phyloP scores from a whole-genome alignment of 2,888 invertebrate species.

The Notodonta ziczac region DNA sequence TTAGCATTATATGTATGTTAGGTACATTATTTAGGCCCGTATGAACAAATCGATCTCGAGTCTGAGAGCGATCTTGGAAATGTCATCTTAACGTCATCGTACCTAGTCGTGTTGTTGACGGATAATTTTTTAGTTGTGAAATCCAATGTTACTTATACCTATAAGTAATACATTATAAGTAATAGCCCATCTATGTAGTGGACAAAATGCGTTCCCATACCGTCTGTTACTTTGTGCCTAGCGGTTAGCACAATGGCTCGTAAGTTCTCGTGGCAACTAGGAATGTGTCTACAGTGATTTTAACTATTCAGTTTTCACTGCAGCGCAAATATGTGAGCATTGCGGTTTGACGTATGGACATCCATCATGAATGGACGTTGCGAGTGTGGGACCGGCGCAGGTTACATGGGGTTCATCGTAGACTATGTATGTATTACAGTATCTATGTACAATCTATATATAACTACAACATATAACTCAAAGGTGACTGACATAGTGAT shows the following conservation, averaged over 20 bases:
- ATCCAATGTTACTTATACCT: background rate
- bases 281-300: constrained; percentile 67
- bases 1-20: too few species aligned
- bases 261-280: constrained; percentile 58
- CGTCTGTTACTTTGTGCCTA: constrained; percentile 51
- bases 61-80: too few species aligned
- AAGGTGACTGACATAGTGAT: too few species aligned
- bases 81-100: too few species aligned
- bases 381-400: background rate
- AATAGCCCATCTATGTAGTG: constrained; percentile 6
- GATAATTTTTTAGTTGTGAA: background rate
- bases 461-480: too few species aligned
- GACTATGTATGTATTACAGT: background rate
- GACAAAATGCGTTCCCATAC: constrained; percentile 10
- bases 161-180: too few species aligned
- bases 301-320: constrained; percentile 65
- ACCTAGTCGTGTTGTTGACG: too few species aligned
- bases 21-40: too few species aligned
- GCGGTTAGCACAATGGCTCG: constrained; percentile 66
- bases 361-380: constrained; percentile 25
- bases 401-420: background rate
- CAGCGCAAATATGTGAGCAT: constrained; percentile 52
- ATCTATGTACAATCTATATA: too few species aligned
- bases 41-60: too few species aligned
- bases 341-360: constrained; percentile 42